Evolutionary conservation across 2,113 vertebrate genomes (phyloP).

Genomic region (Dipodomys merriami): DNA sequence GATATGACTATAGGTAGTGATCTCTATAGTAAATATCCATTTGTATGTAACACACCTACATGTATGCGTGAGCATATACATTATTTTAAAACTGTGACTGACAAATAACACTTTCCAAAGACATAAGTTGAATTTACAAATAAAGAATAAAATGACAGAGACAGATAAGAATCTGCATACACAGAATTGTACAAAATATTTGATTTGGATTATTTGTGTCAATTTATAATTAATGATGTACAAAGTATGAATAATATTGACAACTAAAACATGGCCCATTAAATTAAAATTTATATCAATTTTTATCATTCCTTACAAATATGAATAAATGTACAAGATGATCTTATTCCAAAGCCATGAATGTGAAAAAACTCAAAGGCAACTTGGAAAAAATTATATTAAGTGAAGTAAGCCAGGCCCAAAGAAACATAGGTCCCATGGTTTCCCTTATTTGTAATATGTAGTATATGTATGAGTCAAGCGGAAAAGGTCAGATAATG

Average conservation of each 20-base stretch:
- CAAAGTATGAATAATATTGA: background rate
- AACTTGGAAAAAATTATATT: no score
- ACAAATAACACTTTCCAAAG: background rate
- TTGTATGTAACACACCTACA: background rate
- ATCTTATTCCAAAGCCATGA: background rate
- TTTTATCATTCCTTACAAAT: conserved; percentile 37
- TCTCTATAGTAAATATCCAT: background rate
- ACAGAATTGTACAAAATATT: background rate
- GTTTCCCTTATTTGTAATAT: no score
- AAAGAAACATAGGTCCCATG: no score
- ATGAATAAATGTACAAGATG: background rate
- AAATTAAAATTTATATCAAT: background rate
- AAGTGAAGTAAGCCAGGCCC: no score
- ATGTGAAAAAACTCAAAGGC: background rate
- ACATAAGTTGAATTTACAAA: background rate
- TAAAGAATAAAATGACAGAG: background rate
- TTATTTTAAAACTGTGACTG: background rate
- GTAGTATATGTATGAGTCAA: no score
- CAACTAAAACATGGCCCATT: background rate
- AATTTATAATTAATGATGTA: background rate
- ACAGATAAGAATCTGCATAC: background rate
- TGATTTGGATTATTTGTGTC: background rate
- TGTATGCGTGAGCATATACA: background rate
- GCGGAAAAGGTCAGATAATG: no score
- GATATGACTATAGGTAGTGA: no score